Evolutionary conservation across 2,113 vertebrate genomes (phyloP), one percentile per base, ranked within the genome.

Genomic region (Thalassoma bifasciatum): DNA sequence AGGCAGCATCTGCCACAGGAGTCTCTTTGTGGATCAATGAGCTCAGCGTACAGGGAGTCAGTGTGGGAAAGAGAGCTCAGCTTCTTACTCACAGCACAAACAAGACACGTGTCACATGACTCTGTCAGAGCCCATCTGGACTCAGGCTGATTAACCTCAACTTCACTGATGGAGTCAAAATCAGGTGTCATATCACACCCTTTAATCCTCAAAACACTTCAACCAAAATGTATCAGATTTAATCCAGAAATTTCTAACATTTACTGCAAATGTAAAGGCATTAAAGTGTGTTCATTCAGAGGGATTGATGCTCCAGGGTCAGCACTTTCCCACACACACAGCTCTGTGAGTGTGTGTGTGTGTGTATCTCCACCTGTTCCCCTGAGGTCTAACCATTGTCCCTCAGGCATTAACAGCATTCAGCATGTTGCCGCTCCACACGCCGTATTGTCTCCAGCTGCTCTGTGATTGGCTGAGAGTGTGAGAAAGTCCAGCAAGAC

Each of bases 401-500:
- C 72, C 24, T 51, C 56, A 13, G 44, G 11, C 49, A 22, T 10
- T 49, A 21, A 49, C 17, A 49, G 16, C 6, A 46, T 22, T 5
- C 6, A 5, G 24, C 22, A 2, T 26, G 46, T 49, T 49, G 17
- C 67, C 26, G 47, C 51, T 59, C 63, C 65, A 63, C 76, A 75
- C 56, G 17, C 17, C 19, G 11, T 34, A 50, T 37, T 64, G 46
- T 49, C 46, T 21, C 46, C 10, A 49, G 17, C 8, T n/a, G 46
- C 46, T 49, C 52, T 62, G 21, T 77, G 78, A 91, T 90, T 92
- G 86, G 88, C 53, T 88, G 7, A 77, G 37, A 91, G 47, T 89
- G 89, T 93, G 90, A 81, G 92, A 92, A 90, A 77, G 51, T 85
- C 59, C 64, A 75, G 61, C 44, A 60, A 85, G 69, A 60, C 63